These are phyloP conservation scores for Tauraco erythrolophus DNA, from an alignment of 2,113 vertebrate genomes.

Conservation along the genomic window DNA sequence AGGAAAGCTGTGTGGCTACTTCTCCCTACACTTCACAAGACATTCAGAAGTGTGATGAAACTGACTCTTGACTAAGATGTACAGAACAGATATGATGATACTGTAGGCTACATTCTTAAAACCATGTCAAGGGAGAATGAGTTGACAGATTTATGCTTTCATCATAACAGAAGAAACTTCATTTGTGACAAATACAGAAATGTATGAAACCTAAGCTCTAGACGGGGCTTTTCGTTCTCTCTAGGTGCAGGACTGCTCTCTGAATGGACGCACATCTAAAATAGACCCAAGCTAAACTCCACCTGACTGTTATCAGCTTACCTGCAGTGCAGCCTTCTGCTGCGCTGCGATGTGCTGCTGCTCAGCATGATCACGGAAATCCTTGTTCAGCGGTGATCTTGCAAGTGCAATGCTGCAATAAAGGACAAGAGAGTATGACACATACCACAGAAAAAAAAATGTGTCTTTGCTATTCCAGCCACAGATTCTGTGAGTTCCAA, in stretches of 20 bases:
- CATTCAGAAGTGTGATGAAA: neutral
- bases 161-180: neutral
- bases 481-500: neutral
- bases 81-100: neutral
- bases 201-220: neutral
- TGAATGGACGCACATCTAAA: neutral
- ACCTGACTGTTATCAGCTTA: constrained; percentile 27
- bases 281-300: neutral
- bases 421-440: neutral
- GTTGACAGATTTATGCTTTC: neutral
- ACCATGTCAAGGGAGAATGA: fast-evolving
- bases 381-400: constrained; percentile 87
- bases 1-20: neutral
- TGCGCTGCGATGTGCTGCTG: constrained; percentile 97
- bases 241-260: neutral
- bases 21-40: neutral
- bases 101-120: neutral
- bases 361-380: constrained; percentile 93
- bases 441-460: neutral
- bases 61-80: neutral
- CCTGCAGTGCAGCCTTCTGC: constrained; percentile 96
- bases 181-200: neutral
- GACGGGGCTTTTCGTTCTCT: neutral
- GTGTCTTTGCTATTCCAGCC: neutral
- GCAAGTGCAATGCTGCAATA: constrained; percentile 86